Conservation (phyloP, 64 coral and sea anemone species). For the Dendrophyllia cribrosa region DNA sequence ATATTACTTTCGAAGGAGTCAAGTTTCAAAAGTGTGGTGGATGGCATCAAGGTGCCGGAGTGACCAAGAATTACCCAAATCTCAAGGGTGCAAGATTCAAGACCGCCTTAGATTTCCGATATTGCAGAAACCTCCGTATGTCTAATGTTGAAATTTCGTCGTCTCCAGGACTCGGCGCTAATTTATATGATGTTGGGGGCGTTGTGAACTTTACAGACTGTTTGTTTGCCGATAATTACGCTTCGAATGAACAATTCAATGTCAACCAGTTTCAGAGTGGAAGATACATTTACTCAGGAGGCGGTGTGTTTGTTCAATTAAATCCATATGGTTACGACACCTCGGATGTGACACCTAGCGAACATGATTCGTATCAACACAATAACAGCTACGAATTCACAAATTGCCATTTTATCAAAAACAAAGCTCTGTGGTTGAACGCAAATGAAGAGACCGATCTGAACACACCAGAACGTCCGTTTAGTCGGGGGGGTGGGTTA, state of each 20-base stretch:
- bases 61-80: conserved; percentile 19
- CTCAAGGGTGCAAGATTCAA: conserved; percentile 53
- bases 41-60: conserved; percentile 61
- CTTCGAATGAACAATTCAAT: neutral
- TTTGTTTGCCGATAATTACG: conserved; percentile 67
- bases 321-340: conserved; percentile 33
- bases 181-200: conserved; percentile 75
- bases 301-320: conserved; percentile 70
- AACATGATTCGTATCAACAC: conserved; percentile 61
- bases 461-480: conserved; percentile 54
- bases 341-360: conserved; percentile 27
- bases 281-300: conserved; percentile 66
- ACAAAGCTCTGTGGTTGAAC: conserved; percentile 51
- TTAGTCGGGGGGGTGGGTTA: conserved; percentile 87
- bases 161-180: conserved; percentile 71
- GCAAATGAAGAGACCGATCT: conserved; percentile 1
- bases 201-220: conserved; percentile 56
- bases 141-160: conserved; percentile 58
- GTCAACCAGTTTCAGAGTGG: neutral
- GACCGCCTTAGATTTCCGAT: conserved; percentile 74
- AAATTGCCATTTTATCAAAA: conserved; percentile 68
- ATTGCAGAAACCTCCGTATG: conserved; percentile 65
- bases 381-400: conserved; percentile 63
- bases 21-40: conserved; percentile 72
- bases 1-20: conserved; percentile 55